Base-by-base conservation (phyloP, 2,797 vertebrate species). In the Urophycis tenuis region DNA sequence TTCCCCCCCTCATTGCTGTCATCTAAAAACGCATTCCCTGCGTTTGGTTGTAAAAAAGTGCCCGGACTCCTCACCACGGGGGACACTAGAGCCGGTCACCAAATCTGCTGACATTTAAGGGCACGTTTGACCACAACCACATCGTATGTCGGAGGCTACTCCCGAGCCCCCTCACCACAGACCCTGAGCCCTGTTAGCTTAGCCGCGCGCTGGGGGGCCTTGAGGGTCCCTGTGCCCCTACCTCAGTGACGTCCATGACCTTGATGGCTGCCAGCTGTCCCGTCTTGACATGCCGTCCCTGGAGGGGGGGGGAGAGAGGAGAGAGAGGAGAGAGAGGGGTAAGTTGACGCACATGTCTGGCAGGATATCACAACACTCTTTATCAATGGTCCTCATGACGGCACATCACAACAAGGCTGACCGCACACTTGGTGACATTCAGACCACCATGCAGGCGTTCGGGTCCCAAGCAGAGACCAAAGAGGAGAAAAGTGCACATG, bases 241-340 rank as follows among this genome's bases (percentile, higher is more conserved):
- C 95, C 93, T 94, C 93, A 0, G 93, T 94, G 80, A 94, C 93
- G 8, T 94, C 93, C 93, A 94, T 94, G 81, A 94, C 93, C 82
- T 94, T 94, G 86, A 94, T 94, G 83, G 93, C 93, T 17, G 93
- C 93, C 89, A 94, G 90, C 91, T 94, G 93, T 80, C 93, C 74
- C 3, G 86, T 88, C 41, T 88, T 88, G 81, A 88, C 87, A 83
- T 88, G 87, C 74, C 92, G 91, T 45, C 92, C 92, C 92, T 93
- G 84, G 4, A 41, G 73, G 53, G 49, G 19, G 49, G n/a, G 12
- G n/a, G 6, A 64, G 53, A 64, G 53, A 64, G 53, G 53, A 64
- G 53, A 64, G 53, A 7, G n/a, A 64, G 10, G 53, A 64, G 53
- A 64, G 53, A 7, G n/a, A 64, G 10, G 7, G n/a, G n/a, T 64